These are phyloP conservation scores for Psittacula derbiana DNA, from an alignment of 2,797 vertebrate genomes.

Conservation along the genomic window DNA sequence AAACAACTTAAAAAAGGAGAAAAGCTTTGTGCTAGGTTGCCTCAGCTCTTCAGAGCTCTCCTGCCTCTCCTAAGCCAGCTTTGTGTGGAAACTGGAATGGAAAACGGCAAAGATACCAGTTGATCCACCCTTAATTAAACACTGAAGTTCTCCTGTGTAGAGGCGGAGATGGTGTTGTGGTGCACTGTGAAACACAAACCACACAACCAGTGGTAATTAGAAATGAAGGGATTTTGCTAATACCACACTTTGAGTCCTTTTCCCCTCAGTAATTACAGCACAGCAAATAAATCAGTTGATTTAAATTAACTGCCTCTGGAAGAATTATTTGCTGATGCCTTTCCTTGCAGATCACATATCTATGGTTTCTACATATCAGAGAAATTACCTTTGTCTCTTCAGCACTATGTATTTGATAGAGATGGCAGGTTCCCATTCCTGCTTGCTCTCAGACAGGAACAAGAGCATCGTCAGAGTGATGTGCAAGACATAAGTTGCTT, in stretches of 20 bases:
- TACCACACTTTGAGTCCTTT: constrained; percentile 27
- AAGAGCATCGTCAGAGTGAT: background rate
- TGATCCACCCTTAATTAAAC: constrained; percentile 68
- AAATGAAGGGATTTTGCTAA: constrained; percentile 52
- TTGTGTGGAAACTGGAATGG: background rate
- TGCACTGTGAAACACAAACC: background rate
- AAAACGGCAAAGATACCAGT: constrained; percentile 8
- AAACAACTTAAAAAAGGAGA: background rate
- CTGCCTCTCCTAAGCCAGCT: background rate
- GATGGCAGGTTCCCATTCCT: background rate
- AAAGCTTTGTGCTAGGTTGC: background rate
- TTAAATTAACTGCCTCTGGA: constrained; percentile 24
- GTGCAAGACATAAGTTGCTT: background rate
- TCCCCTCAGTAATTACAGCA: constrained; percentile 59
- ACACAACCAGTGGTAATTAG: constrained; percentile 15
- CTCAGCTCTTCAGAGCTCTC: background rate
- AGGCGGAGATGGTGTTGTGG: background rate
- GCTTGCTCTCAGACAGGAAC: background rate
- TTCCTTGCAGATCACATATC: background rate
- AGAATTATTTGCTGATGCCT: constrained; percentile 6
- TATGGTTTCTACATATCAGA: background rate
- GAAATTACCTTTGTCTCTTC: background rate
- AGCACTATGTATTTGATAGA: background rate
- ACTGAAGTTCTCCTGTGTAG: constrained; percentile 25
- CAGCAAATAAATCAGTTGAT: constrained; percentile 55